Evolutionary conservation across 2,888 invertebrate genomes (phyloP), one percentile per base, ranked within the genome.

Genomic region (Actias luna): DNA sequence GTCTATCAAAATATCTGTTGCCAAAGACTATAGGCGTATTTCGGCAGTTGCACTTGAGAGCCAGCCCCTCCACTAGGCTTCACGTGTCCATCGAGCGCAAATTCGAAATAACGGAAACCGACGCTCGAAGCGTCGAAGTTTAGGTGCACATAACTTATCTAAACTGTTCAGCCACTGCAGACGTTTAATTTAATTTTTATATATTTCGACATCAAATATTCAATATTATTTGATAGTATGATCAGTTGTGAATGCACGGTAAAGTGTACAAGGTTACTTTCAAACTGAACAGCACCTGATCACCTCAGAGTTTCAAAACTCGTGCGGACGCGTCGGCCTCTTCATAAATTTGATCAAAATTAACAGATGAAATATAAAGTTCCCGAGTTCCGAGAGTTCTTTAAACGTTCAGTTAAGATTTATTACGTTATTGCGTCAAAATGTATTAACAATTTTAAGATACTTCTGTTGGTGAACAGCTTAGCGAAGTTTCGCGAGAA

Each of bases 311-410:
- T 46, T 5, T 5, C 5, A 7, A 18, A 14, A 16, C 39, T 4
- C 39, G 4, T 5, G 39, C n/a, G 5, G 5, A 2, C n/a, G 16
- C 46, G 2, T 7, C 16, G 42, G 1, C 22, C 3, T 46, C 18
- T 46, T 46, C 18, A 46, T 46, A 46, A 22, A 46, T 10, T 22
- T 10, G 46, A 46, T 46, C 22, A 46, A 18, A 46, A 46, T 46
- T 46, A 46, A 46, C 46, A 46, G 10, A 46, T 22, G 46, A 46
- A 46, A 46, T n/a, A 46, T 22, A 46, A 46, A 46, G 46, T 46
- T 46, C 22, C 46, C 46, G 22, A 22, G 46, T 46, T 46, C 46
- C 10, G 46, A 7, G 22, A 46, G 46, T 46, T 46, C 1, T 22
- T 46, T 46, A 46, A 46, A 46, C 22, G 46, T 22, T 46, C 22